Base-by-base conservation (phyloP, 2,888 invertebrate species). In the Ormyrus nitidulus region DNA sequence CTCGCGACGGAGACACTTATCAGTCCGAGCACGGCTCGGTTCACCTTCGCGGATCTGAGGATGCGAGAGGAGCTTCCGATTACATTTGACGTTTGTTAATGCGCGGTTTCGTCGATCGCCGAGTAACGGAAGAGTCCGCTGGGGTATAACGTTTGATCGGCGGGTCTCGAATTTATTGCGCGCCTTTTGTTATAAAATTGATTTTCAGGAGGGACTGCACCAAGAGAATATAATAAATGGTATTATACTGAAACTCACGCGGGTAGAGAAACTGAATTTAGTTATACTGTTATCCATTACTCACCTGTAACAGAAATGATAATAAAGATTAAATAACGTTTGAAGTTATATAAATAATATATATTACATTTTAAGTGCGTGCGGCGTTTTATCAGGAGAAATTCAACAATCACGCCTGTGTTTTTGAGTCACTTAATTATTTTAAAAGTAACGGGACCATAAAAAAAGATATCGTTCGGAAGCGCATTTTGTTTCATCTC, bases 231-330 rank as follows among this genome's bases (percentile, higher is more conserved):
- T 46, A 62, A 48, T 64, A 48, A 64, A 64, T 8, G 46, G 7
- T 8, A 56, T 49, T 49, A 44, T 19, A 61, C 51, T 58, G 7
- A 2, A 76, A 76, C 76, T 76, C 54, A 76, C 69, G 46, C 54
- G 13, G 19, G 34, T n/a, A 58, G 44, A 7, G 46, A n/a, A 7
- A 68, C 5, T 46, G 46, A 11, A 9, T 8, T 8, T 6, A 61
- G 46, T n/a, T n/a, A n/a, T 5, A 64, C 11, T 54, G 34, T 46
- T 5, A 77, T 34, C 2, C 4, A 4, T 34, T 34, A 70, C 77
- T 77, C 49, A 77, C 77, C 77, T 70, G 77, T 2, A 76, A 76
- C 19, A 70, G 6, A 54, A 54, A 56, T 56, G 13, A 11, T 65
- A 74, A 74, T 34, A 74, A 59, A 51, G 49, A 59, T 59, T 59